Evolutionary conservation across 2,113 vertebrate species (phyloP).

Genomic region (Apaloderma vittatum): DNA sequence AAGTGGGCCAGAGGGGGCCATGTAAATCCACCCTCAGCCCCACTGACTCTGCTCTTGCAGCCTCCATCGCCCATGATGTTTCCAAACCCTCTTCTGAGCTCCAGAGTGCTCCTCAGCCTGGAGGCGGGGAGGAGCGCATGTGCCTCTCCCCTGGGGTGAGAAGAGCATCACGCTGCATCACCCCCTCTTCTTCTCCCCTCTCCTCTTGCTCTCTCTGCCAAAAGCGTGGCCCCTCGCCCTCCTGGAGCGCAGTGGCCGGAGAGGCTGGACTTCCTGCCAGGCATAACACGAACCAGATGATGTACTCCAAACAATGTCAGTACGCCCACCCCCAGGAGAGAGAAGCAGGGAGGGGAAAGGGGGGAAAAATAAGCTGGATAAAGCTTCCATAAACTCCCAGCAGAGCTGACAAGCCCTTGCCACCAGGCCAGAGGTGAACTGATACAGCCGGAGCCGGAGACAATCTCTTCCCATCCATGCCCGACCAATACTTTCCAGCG

Average conservation of each 20-base stretch:
- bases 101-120: rapidly evolving
- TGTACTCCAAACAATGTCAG: constrained; percentile 42
- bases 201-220: background rate
- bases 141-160: background rate
- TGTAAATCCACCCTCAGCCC: background rate
- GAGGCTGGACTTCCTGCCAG: constrained; percentile 73
- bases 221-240: constrained; percentile 32
- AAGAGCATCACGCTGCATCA: background rate
- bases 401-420: constrained; percentile 4
- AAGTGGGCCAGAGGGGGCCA: background rate
- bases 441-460: background rate
- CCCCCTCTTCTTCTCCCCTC: background rate
- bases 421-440: background rate
- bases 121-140: rapidly evolving
- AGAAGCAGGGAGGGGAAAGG: background rate
- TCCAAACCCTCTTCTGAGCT: background rate
- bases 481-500: background rate
- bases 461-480: background rate
- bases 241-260: constrained; percentile 12
- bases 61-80: rapidly evolving
- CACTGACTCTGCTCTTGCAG: rapidly evolving
- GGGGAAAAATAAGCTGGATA: background rate
- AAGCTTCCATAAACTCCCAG: background rate
- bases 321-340: constrained; percentile 58
- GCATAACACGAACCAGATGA: constrained; percentile 81